phyloP scores from a whole-genome alignment of 2,888 invertebrate genomes.

The Ochropleura leucogaster region DNA sequence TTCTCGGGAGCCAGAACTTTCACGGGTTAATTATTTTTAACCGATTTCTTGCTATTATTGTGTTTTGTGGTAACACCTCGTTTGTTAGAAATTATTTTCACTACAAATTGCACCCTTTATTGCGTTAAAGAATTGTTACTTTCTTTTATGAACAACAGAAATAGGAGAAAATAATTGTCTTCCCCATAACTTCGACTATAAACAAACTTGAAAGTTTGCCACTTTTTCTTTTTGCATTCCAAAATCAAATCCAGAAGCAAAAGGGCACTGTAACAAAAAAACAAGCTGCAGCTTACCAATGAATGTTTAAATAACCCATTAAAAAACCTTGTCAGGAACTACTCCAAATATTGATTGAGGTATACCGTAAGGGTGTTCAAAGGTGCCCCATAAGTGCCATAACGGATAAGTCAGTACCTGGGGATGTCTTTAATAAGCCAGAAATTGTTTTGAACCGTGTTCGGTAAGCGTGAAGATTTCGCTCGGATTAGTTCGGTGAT shows the following conservation, averaged over 20 bases:
- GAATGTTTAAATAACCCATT: constrained; percentile 66
- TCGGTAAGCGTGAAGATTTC: constrained; percentile 87
- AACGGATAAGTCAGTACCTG: constrained; percentile 78
- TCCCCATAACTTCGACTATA: too few species aligned
- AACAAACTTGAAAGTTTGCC: neutral
- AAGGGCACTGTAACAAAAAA: constrained; percentile 31
- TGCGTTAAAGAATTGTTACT: constrained; percentile 26
- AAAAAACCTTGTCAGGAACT: constrained; percentile 64
- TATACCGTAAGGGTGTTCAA: constrained; percentile 72
- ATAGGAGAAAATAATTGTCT: neutral
- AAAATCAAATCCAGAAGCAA: constrained; percentile 24
- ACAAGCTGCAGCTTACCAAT: constrained; percentile 52
- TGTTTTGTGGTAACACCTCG: constrained; percentile 46
- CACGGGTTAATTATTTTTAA: constrained; percentile 73
- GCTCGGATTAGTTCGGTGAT: constrained; percentile 82
- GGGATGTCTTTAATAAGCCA: constrained; percentile 86
- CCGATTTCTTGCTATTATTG: constrained; percentile 62
- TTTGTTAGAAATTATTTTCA: constrained; percentile 29
- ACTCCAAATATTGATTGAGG: constrained; percentile 80
- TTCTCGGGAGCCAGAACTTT: constrained; percentile 81
- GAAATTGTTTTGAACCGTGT: constrained; percentile 89
- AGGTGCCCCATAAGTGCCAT: constrained; percentile 63
- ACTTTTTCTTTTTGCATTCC: neutral
- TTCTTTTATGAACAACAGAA: neutral
- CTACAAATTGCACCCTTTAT: constrained; percentile 11